These are phyloP conservation scores for Phalacrocorax brasilianus DNA, from an alignment of 2,113 vertebrate species.

Conservation along the genomic window DNA sequence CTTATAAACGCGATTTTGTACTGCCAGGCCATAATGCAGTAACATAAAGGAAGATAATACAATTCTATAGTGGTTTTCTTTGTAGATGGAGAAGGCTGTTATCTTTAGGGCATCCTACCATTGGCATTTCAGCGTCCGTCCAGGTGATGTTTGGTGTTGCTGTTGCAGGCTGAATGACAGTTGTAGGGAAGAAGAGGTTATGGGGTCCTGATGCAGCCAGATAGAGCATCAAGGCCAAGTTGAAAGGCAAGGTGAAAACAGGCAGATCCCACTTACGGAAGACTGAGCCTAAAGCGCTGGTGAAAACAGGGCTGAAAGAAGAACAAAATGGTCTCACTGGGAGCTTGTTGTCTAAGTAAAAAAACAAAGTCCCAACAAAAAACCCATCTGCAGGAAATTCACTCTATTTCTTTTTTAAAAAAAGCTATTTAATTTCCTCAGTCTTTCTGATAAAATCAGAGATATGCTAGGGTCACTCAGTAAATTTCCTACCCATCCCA, in stretches of 20 bases:
- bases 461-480: rapidly evolving
- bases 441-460: not conserved
- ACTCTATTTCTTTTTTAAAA: not conserved
- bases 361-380: not conserved
- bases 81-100: not conserved
- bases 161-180: constrained; percentile 73
- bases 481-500: not conserved
- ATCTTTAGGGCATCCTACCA: constrained; percentile 72
- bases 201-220: constrained; percentile 88
- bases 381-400: not conserved
- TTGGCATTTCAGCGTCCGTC: constrained; percentile 76
- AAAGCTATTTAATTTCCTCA: not conserved
- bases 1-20: not conserved
- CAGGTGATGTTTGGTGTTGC: constrained; percentile 86
- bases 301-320: constrained; percentile 84
- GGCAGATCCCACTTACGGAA: constrained; percentile 94
- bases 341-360: not conserved
- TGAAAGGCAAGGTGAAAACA: constrained; percentile 93
- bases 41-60: not conserved
- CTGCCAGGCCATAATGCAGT: not conserved
- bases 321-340: not conserved
- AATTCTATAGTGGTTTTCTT: not conserved
- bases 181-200: constrained; percentile 84
- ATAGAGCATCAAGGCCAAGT: constrained; percentile 87
- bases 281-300: constrained; percentile 85